Base-by-base conservation (phyloP, 92 coral and sea anemone species). In the Paramuricea clavata region DNA sequence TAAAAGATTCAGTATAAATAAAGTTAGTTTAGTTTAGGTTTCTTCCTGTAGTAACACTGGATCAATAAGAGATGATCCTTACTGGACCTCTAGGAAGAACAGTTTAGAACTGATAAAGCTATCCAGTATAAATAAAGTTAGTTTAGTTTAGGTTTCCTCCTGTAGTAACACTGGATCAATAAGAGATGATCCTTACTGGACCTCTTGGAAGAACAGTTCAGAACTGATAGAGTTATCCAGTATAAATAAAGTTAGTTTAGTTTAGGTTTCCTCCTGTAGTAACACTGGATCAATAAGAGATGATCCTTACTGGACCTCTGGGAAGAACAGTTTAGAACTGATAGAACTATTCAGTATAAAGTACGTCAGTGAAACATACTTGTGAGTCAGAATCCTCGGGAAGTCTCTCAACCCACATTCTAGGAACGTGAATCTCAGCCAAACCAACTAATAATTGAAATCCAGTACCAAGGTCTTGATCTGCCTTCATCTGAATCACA, bases 351-450 rank as follows among this genome's bases (percentile, higher is more conserved):
- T n/a, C n/a, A n/a, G n/a, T n/a, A n/a, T n/a, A n/a, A n/a, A n/a
- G n/a, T n/a, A 36, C 8, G 12, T n/a, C 62, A 6, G 13, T 23
- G 35, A 27, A 35, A 23, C 94, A 50, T 49, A 93, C 99, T 93
- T 94, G 95, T 70, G 95, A 87, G 30, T 94, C 93, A 23, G 92
- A 86, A 44, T 92, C 85, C 54, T 78, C 87, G 22, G 87, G 89
- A 69, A 92, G 91, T 2, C 90, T 88, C 31, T 96, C 99, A 39
- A 93, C 98, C 99, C 99, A 96, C 99, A 96, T 96, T 81, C 99
- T 82, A 17, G 99, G 99, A 12, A 96, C 98, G 68, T 96, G 99
- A 39, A 96, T 96, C 76, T 96, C 99, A 41, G 99, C 98, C 83
- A 96, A 74, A 75, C 93, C 90, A 70, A 96, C 88, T 83, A 90